These are phyloP conservation scores for Chunga burmeisteri DNA, from an alignment of 2,113 vertebrate genomes.

Conservation along the genomic window DNA sequence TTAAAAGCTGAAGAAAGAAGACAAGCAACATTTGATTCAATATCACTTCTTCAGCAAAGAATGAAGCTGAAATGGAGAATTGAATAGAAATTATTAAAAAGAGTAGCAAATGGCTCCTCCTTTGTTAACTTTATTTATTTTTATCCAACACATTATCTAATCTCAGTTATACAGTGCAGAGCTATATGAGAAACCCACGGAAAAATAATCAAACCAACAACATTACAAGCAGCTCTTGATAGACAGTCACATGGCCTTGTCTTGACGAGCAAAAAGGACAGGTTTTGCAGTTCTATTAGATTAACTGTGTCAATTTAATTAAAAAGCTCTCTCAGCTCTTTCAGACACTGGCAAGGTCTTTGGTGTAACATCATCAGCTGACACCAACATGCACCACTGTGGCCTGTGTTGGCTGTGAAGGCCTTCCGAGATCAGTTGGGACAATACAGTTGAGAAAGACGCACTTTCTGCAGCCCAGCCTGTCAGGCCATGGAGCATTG, in stretches of 20 bases:
- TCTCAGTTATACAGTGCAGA: conserved; percentile 43
- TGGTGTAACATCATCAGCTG: background rate
- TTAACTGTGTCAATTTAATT: background rate
- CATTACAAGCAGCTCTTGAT: background rate
- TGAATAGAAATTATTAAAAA: background rate
- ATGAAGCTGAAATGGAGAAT: background rate
- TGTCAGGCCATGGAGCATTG: background rate
- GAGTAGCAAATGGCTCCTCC: background rate
- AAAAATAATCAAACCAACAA: conserved; percentile 43
- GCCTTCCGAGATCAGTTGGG: background rate
- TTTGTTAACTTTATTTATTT: conserved; percentile 6
- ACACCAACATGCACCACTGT: accelerated
- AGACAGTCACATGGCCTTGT: background rate
- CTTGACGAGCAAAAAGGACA: background rate
- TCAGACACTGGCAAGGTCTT: background rate
- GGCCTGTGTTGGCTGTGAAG: background rate
- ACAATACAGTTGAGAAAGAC: accelerated
- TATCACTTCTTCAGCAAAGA: background rate
- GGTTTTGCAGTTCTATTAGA: background rate
- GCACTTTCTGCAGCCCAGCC: background rate
- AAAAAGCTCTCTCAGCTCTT: background rate
- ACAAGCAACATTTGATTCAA: background rate
- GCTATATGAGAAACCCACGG: background rate
- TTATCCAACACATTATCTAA: conserved; percentile 31
- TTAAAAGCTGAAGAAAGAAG: conserved; percentile 8